Base-by-base conservation (phyloP, 2,888 invertebrate species). In the Pseudococcus viburni region DNA sequence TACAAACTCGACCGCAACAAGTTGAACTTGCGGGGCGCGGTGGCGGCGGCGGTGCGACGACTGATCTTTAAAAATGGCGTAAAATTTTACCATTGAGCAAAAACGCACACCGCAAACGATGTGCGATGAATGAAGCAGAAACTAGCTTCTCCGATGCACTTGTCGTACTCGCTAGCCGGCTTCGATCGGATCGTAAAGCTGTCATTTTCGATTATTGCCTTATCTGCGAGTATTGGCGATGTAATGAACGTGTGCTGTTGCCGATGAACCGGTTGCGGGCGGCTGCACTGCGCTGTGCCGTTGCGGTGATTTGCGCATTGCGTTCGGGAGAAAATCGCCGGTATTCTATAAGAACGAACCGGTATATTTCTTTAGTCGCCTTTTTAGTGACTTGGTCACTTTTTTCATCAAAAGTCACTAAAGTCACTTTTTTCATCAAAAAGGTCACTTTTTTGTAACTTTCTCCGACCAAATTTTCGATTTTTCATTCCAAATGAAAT, bases 161-260 rank as follows among this genome's bases (percentile, higher is more conserved):
- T 73, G 68, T 68, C 26, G 68, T 73, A 33, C n/a, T 22, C 19
- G 19, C 7, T 22, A 22, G 12, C 22, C 9, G 22, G 19, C 19
- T 64, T n/a, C 19, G 0, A 59, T 59, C 7, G 19, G 17, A 51
- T 59, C 68, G 33, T 73, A 73, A 73, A 73, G 26, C 26, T 73
- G 68, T 73, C 68, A 73, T 33, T 73, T 73, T 73, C 68, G 68
- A 73, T 73, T 73, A 73, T 73, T 73, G 68, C 26, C 68, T 6
- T 9, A 33, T 64, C 4, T n/a, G 9, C 12, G 17, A 12, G 17
- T 15, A 33, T 33, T 33, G 26, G 26, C 26, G 26, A 33, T 17
- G 17, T 17, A 17, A 51, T 12, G 51, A 17, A 51, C 15, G 51
- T 17, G 51, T 15, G 64, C 12, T 9, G 33, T 33, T 12, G 22